Evolutionary conservation across 1,140 invertebrate species (phyloP).

Genomic region (Drosophila bocqueti): DNA sequence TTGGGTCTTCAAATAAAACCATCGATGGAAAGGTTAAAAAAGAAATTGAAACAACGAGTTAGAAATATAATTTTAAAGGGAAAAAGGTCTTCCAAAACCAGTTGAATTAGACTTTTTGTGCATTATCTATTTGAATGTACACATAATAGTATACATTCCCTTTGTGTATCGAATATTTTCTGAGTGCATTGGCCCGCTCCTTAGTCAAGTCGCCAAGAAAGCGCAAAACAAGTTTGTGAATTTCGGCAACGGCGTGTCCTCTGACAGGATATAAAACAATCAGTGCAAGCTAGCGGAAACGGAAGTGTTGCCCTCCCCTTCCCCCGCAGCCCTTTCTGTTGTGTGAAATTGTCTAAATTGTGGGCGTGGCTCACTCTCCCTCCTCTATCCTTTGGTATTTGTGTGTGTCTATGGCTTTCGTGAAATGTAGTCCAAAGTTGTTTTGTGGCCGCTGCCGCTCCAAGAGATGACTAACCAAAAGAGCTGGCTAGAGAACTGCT

Average conservation of each 20-base stretch:
- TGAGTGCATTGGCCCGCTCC: constrained; percentile 19
- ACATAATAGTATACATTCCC: no score
- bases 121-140: neutral
- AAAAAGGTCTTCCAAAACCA: neutral
- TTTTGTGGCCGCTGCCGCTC: constrained; percentile 51
- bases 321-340: constrained; percentile 18
- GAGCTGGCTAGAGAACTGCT: constrained; percentile 27
- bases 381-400: constrained; percentile 4
- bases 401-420: constrained; percentile 44
- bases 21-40: neutral
- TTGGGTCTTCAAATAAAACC: no score
- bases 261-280: constrained; percentile 84
- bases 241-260: constrained; percentile 68
- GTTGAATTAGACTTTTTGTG: neutral
- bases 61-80: no score
- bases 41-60: neutral
- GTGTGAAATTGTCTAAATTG: constrained; percentile 74
- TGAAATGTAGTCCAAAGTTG: constrained; percentile 70
- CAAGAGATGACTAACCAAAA: constrained; percentile 49
- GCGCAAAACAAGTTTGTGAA: constrained; percentile 79
- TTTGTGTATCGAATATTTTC: neutral
- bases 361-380: constrained; percentile 48
- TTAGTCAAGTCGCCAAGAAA: constrained; percentile 75
- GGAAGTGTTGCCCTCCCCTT: constrained; percentile 63
- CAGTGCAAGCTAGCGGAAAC: constrained; percentile 83